These are phyloP conservation scores for Brachyrhaphis roseni DNA, from an alignment of 2,797 vertebrate genomes.

Conservation along the genomic window DNA sequence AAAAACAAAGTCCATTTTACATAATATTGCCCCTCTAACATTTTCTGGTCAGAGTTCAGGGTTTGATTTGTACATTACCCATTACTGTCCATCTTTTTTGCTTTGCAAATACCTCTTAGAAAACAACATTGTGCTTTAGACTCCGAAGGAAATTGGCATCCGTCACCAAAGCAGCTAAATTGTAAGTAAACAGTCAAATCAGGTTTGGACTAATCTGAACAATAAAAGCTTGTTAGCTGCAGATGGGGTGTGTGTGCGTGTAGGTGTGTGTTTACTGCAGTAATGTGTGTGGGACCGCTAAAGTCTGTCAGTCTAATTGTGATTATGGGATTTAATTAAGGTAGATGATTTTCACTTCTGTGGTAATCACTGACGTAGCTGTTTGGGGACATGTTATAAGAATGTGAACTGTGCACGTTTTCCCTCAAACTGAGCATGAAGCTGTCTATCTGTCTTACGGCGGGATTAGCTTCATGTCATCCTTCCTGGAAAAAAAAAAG, in stretches of 20 bases:
- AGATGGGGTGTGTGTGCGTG: conserved; percentile 14
- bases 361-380: conserved; percentile 21
- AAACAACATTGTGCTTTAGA: background rate
- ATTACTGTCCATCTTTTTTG: background rate
- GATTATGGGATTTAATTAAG: conserved; percentile 58
- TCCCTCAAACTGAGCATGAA: conserved; percentile 25
- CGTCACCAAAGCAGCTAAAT: conserved; percentile 11
- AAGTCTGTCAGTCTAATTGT: conserved; percentile 40
- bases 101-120: background rate
- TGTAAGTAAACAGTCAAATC: conserved; percentile 5
- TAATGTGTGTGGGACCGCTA: conserved; percentile 17
- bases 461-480: conserved; percentile 41
- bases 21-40: background rate
- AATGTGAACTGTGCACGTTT: conserved; percentile 15
- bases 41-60: background rate
- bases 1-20: too few species aligned
- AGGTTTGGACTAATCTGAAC: conserved; percentile 20
- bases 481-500: conserved; percentile 26
- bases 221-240: conserved; percentile 17
- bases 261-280: background rate
- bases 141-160: background rate
- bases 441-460: conserved; percentile 21
- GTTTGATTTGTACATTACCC: background rate
- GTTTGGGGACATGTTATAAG: conserved; percentile 4
- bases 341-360: conserved; percentile 46